Conservation (phyloP, 2,797 vertebrate species). For the Stomatorhinus walkeri region DNA sequence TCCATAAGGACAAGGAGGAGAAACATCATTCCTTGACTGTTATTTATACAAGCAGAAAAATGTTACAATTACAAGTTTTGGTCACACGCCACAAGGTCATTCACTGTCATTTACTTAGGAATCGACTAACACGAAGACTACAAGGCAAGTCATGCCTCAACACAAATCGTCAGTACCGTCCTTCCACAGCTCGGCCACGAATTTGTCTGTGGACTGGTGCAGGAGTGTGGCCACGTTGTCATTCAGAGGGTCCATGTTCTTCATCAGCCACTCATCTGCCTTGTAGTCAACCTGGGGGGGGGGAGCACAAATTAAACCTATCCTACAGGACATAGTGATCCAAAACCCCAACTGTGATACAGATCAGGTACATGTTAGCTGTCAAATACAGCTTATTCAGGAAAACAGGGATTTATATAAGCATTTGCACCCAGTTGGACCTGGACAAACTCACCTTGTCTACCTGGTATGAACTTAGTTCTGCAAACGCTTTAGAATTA, state of each 20-base stretch:
- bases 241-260: slow-evolving; percentile 86
- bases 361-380: neutral
- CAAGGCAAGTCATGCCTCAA: neutral
- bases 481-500: neutral
- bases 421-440: neutral
- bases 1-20: slow-evolving; percentile 11
- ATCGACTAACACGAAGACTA: neutral
- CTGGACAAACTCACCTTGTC: neutral
- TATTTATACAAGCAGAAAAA: slow-evolving; percentile 10
- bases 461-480: neutral
- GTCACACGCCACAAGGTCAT: neutral
- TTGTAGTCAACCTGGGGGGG: slow-evolving; percentile 78
- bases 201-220: slow-evolving; percentile 79
- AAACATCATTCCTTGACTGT: slow-evolving; percentile 19
- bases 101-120: neutral
- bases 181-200: slow-evolving; percentile 83
- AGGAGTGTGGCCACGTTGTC: slow-evolving; percentile 81
- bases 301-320: neutral
- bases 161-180: slow-evolving; percentile 57
- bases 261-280: slow-evolving; percentile 85
- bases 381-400: neutral
- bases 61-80: neutral
- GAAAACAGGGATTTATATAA: neutral
- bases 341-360: neutral
- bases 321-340: neutral